A percentile compares a stretch with the other conserved stretches of the same genome.
Evolutionary conservation across 37 sponge, comb jelly and placozoan species (phyloP).

Genomic region (Lycopodina hypogea): DNA sequence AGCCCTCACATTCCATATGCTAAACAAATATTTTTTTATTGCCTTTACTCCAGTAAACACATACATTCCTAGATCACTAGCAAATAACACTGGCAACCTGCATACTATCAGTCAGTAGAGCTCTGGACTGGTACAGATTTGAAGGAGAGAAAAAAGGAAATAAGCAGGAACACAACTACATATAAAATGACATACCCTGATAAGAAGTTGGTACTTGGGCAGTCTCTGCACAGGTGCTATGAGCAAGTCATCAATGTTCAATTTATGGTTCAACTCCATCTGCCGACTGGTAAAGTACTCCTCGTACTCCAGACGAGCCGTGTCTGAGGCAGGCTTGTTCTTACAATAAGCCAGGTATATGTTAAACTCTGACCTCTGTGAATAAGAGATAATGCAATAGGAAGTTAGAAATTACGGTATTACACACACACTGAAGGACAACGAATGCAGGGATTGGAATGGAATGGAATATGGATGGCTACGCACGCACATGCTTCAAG

Average conservation of each 20-base stretch:
- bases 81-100: too few relatives aligned
- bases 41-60: too few relatives aligned
- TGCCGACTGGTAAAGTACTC: constrained; percentile 27
- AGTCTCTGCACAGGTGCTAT: constrained; percentile 68
- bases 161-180: too few relatives aligned
- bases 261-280: constrained; percentile 39
- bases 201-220: constrained; percentile 62
- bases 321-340: constrained; percentile 52
- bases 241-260: constrained; percentile 47
- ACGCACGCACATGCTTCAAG: constrained; percentile 22
- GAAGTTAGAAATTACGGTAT: not conserved
- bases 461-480: not conserved
- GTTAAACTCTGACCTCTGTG: constrained; percentile 14
- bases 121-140: too few relatives aligned
- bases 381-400: not conserved
- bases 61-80: too few relatives aligned
- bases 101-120: too few relatives aligned
- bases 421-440: not conserved
- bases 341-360: constrained; percentile 45
- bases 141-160: too few relatives aligned
- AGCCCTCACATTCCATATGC: too few relatives aligned
- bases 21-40: too few relatives aligned
- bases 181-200: constrained; percentile 23
- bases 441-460: not conserved
- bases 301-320: constrained; percentile 25